These are phyloP conservation scores for Microplitis deprimator DNA, from an alignment of 2,888 invertebrate genomes.

Conservation along the genomic window DNA sequence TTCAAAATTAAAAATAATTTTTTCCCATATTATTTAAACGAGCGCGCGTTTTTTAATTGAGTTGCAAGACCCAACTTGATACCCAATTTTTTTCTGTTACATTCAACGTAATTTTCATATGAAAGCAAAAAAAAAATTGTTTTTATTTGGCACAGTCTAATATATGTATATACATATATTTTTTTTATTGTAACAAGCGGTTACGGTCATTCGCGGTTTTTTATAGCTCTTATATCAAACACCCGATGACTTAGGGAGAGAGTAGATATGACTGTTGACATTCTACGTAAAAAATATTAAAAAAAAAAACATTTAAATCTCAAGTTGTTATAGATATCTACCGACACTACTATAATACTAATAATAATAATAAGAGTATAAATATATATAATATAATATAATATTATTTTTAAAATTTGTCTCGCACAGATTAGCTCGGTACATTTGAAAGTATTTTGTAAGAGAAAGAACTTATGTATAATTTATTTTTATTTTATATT, in stretches of 20 bases:
- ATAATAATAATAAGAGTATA: not conserved
- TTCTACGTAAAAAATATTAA: conserved; percentile 26
- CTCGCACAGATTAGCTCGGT: conserved; percentile 35
- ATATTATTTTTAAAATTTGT: conserved; percentile 24
- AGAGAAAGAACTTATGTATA: conserved; percentile 18
- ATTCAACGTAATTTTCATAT: too few species aligned
- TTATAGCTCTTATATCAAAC: conserved; percentile 7
- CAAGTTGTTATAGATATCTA: not conserved
- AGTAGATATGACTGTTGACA: conserved; percentile 50
- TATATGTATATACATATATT: not conserved
- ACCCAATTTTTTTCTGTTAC: too few species aligned
- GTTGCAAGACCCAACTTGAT: too few species aligned
- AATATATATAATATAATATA: not conserved
- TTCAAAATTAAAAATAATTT: too few species aligned
- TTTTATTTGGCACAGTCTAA: not conserved
- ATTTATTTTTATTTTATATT: conserved; percentile 1
- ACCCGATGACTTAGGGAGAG: conserved; percentile 49
- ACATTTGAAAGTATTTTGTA: conserved; percentile 52
- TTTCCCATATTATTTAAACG: too few species aligned
- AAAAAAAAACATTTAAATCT: not conserved
- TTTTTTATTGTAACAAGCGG: conserved; percentile 1
- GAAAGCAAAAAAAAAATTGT: too few species aligned
- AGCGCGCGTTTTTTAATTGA: too few species aligned
- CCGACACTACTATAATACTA: conserved; percentile 17
- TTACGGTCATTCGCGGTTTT: conserved; percentile 7